Evolutionary conservation across 2,113 vertebrate genomes (phyloP), one percentile per base, ranked within the genome.

Genomic region (Hydrochoerus hydrochaeris): DNA sequence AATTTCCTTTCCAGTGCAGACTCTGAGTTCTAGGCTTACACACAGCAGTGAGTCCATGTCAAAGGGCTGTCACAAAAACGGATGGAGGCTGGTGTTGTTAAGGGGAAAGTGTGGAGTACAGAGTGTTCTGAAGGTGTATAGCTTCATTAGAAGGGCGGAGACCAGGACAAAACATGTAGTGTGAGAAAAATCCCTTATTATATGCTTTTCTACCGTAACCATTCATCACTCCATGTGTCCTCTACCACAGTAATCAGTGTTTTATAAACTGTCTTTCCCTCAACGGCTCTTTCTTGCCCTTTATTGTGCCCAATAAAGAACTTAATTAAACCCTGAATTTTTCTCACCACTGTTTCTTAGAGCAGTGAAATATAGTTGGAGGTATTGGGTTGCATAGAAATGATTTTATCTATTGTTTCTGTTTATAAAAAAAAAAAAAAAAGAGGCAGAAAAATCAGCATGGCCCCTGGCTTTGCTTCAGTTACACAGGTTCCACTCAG

Each of bases 151-250:
- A 65, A 35, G 38, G 46, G 91, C 78, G 35, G 62, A 0, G 65
- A 93, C 96, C 88, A 83, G 81, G 93, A 85, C 60, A 9, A 94
- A 94, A 71, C 85, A 28, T 73, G 22, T 26, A 90, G 93, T 95
- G 95, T 96, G 91, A 98, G 94, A 95, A 95, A 95, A 97, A 96
- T 91, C 85, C 97, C 95, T 81, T 98, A 92, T 93, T 88, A 96
- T 84, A 52, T 60, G 73, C 91, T 94, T 78, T 94, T 95, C 96
- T 93, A 81, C 91, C 46, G 0, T 24, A 60, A 62, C 26, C 95
- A 95, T 97, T 96, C 90, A 97, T 98, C 98, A 97, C 49, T 52
- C 80, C 0, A 7, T 81, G 38, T 86, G 82, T 91, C 91, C 89
- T 28, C 73, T 13, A 0, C 92, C 75, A 88, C 96, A 96, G 91